Conservation (phyloP, 2,113 vertebrate species). For the Gallinago jamesoni region DNA sequence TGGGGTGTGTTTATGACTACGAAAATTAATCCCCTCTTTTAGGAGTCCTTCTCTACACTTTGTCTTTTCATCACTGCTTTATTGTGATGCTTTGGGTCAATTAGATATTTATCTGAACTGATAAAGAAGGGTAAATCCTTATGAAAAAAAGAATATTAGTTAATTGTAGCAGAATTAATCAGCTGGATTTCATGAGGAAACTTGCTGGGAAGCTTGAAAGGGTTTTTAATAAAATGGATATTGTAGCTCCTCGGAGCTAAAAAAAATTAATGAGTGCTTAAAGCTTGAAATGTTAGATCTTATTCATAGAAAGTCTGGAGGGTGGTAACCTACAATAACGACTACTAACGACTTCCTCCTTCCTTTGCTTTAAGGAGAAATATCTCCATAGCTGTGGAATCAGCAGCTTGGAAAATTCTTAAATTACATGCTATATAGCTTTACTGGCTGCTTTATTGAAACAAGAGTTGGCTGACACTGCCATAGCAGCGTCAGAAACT, state of each 20-base stretch:
- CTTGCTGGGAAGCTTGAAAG: background rate
- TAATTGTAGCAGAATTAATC: background rate
- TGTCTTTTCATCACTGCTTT: background rate
- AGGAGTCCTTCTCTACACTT: background rate
- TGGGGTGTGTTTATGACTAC: background rate
- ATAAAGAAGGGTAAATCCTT: background rate
- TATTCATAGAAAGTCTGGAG: background rate
- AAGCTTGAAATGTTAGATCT: background rate
- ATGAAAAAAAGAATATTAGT: background rate
- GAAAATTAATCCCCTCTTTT: background rate
- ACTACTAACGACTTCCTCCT: background rate
- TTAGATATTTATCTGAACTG: background rate
- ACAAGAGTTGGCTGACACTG: background rate
- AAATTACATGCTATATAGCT: background rate
- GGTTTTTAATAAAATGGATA: background rate
- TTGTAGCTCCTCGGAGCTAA: background rate
- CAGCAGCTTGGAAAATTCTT: background rate
- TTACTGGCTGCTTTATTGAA: conserved; percentile 6
- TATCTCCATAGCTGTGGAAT: background rate
- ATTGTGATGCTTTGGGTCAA: background rate
- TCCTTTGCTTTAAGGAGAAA: background rate
- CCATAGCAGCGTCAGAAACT: background rate
- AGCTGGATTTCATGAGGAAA: background rate
- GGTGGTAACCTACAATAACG: background rate
- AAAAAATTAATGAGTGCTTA: background rate